A percentile compares a stretch with the other conserved stretches of the same genome.
These are phyloP conservation scores for Phaethornis superciliosus DNA, from an alignment of 2,113 vertebrate species.

Conservation along the genomic window DNA sequence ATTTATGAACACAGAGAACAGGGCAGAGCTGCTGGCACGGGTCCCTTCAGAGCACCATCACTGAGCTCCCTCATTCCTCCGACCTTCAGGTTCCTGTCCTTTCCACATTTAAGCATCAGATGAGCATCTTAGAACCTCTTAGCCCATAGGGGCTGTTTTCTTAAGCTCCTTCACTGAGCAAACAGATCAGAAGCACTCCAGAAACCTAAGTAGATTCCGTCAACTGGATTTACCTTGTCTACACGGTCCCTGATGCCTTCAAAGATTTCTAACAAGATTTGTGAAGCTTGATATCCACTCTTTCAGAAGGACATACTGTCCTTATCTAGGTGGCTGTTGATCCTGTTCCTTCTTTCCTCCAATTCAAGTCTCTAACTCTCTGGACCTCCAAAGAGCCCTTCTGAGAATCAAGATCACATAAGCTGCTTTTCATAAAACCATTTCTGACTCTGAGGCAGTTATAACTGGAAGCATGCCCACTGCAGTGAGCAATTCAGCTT, in stretches of 20 bases:
- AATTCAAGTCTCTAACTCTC: background rate
- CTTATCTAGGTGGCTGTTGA: background rate
- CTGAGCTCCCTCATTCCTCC: background rate
- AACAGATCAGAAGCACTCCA: background rate
- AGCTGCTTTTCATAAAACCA: background rate
- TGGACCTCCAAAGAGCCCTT: background rate
- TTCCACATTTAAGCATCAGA: background rate
- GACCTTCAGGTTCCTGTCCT: background rate
- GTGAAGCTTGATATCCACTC: background rate
- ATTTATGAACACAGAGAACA: background rate
- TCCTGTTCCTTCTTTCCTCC: background rate
- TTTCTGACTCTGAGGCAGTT: background rate
- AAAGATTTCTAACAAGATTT: background rate
- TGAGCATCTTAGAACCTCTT: background rate
- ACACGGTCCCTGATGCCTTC: background rate
- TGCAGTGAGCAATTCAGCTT: background rate
- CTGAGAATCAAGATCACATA: background rate
- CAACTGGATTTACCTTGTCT: conserved; percentile 14
- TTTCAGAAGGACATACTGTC: background rate
- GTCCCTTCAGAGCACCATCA: background rate
- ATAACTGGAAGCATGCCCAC: background rate
- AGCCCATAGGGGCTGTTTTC: background rate
- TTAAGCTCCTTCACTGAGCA: background rate
- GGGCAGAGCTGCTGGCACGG: background rate
- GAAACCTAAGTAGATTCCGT: conserved; percentile 12